Conservation (phyloP, 2,113 vertebrate species). For the Pterocles gutturalis region DNA sequence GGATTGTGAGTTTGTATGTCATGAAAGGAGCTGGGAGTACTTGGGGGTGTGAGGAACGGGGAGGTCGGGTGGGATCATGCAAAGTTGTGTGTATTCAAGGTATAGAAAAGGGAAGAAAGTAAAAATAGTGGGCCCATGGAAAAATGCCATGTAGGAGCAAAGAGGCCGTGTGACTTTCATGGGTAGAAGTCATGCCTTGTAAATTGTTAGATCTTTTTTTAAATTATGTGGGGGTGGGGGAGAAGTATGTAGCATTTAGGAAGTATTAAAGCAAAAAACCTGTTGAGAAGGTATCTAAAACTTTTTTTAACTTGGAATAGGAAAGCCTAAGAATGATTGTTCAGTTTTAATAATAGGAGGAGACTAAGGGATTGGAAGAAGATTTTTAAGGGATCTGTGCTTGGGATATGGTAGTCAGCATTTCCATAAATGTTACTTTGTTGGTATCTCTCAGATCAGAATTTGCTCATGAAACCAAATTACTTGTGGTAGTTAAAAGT, state of each 20-base stretch:
- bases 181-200: background rate
- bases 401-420: background rate
- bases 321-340: background rate
- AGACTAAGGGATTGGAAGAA: background rate
- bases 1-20: background rate
- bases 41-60: background rate
- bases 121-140: background rate
- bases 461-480: background rate
- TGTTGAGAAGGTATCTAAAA: background rate
- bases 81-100: background rate
- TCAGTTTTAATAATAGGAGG: background rate
- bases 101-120: background rate
- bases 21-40: background rate
- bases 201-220: background rate
- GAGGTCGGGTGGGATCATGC: background rate
- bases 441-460: background rate
- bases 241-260: background rate
- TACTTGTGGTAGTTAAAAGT: background rate
- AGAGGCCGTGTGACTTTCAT: background rate
- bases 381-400: background rate
- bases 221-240: background rate
- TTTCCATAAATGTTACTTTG: background rate
- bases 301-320: background rate
- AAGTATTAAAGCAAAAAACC: background rate
- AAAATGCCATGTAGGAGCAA: background rate